Evolutionary conservation across 2,888 invertebrate species (phyloP).

Genomic region (Standfussiana lucernea): DNA sequence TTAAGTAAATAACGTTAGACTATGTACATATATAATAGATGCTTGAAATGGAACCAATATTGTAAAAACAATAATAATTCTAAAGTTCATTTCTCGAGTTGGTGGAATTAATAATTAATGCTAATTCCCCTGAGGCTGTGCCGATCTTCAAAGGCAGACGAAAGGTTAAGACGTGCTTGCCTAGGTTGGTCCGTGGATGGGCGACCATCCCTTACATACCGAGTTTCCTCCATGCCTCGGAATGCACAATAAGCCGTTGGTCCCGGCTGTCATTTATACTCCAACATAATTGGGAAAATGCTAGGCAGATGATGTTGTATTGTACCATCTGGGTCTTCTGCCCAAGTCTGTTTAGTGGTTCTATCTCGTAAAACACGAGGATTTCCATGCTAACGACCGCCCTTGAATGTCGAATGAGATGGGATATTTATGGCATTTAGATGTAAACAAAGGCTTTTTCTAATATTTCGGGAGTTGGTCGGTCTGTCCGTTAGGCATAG

Average conservation of each 20-base stretch:
- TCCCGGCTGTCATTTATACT: too few relatives aligned
- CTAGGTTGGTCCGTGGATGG: too few relatives aligned
- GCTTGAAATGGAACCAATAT: background rate
- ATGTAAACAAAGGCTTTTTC: conserved; percentile 12
- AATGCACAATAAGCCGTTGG: too few relatives aligned
- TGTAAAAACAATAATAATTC: background rate
- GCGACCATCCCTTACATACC: too few relatives aligned
- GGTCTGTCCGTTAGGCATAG: background rate
- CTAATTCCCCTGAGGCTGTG: background rate
- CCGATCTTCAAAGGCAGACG: too few relatives aligned
- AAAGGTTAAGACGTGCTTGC: too few relatives aligned
- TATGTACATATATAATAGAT: background rate
- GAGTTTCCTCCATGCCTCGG: too few relatives aligned
- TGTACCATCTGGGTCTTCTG: conserved; percentile 9
- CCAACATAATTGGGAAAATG: too few relatives aligned
- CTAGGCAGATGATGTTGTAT: background rate
- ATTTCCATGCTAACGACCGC: conserved; percentile 32
- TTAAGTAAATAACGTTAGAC: background rate
- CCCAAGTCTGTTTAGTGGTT: background rate
- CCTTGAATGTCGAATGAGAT: conserved; percentile 40
- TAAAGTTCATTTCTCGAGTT: background rate
- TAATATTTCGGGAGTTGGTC: conserved; percentile 8
- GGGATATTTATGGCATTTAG: background rate
- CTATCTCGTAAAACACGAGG: background rate
- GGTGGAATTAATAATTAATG: background rate